These are phyloP conservation scores for Drosophila peninsularis DNA, from an alignment of 2,888 invertebrate species.

Conservation along the genomic window DNA sequence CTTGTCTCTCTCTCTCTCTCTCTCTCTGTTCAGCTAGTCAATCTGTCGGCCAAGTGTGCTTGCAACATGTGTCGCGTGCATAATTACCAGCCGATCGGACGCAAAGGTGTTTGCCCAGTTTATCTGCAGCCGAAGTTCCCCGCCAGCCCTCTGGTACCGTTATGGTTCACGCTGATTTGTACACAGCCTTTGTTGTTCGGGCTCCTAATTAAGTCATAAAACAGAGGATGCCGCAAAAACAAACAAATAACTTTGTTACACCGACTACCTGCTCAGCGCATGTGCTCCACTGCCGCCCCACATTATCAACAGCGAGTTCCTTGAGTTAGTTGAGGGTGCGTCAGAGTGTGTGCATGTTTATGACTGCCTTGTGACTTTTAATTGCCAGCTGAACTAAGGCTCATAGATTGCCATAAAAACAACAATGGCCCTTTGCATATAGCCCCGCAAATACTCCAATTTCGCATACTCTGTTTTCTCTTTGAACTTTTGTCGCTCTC, in stretches of 20 bases:
- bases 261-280: conserved; percentile 3
- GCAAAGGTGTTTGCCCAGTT: conserved; percentile 49
- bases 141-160: conserved; percentile 29
- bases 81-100: conserved; percentile 58
- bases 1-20: neutral
- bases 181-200: conserved; percentile 33
- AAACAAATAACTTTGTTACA: conserved; percentile 53
- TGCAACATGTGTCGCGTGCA: conserved; percentile 77
- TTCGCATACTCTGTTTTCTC: conserved; percentile 30
- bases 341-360: conserved; percentile 49
- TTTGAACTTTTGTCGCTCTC: conserved; percentile 43
- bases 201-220: conserved; percentile 74
- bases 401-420: conserved; percentile 50
- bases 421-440: conserved; percentile 27
- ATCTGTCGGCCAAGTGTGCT: conserved; percentile 39
- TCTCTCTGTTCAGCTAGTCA: neutral
- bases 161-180: conserved; percentile 76
- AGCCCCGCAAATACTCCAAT: conserved; percentile 39
- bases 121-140: neutral
- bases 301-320: conserved; percentile 55
- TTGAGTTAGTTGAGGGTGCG: neutral
- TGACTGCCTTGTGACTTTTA: conserved; percentile 73
- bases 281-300: conserved; percentile 15
- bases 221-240: conserved; percentile 56
- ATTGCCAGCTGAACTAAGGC: conserved; percentile 64